phyloP scores from a whole-genome alignment of 1,140 invertebrate species.

The Elysia chlorotica region DNA sequence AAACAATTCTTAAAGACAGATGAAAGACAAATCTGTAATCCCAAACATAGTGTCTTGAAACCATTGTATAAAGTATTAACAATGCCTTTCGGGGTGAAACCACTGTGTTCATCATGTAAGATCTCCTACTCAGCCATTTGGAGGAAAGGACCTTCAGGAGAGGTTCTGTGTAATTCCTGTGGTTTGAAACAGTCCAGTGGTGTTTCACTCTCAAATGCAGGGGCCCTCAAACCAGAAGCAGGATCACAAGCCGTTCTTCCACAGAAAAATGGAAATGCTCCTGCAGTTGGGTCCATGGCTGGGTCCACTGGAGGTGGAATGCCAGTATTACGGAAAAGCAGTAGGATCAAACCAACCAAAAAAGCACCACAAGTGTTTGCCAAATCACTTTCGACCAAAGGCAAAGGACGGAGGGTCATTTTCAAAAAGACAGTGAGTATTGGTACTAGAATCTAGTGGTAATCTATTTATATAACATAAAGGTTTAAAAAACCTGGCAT shows the following conservation, averaged over 20 bases:
- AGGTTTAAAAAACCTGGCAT: neutral
- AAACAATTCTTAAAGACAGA: too few relatives aligned
- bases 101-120: conserved; percentile 69
- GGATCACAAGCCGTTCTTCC: conserved; percentile 22
- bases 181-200: conserved; percentile 51
- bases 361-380: conserved; percentile 67
- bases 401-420: conserved; percentile 76
- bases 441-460: neutral
- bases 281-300: conserved; percentile 23
- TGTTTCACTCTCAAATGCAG: neutral
- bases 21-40: too few relatives aligned
- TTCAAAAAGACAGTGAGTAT: conserved; percentile 75
- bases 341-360: conserved; percentile 59
- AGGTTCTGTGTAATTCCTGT: conserved; percentile 70
- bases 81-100: conserved; percentile 72
- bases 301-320: conserved; percentile 18
- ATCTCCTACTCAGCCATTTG: conserved; percentile 68
- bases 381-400: conserved; percentile 69
- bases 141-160: conserved; percentile 68
- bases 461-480: neutral
- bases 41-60: too few relatives aligned
- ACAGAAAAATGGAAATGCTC: conserved; percentile 27
- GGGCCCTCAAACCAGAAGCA: conserved; percentile 23
- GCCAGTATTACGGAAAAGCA: conserved; percentile 56
- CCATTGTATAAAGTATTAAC: too few relatives aligned